These are phyloP conservation scores for Channa argus DNA, from an alignment of 2,113 vertebrate species.

Conservation along the genomic window DNA sequence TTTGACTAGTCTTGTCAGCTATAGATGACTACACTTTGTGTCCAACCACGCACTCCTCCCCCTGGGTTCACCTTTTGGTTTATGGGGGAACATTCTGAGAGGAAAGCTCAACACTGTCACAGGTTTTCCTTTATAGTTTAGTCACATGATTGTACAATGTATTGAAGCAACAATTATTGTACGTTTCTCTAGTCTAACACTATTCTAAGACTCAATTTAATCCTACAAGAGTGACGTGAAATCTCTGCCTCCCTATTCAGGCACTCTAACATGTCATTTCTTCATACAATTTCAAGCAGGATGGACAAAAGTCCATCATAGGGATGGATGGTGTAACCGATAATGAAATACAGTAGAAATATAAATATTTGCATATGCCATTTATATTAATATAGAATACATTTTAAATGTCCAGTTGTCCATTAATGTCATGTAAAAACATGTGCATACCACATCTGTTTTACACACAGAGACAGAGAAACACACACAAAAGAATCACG, in stretches of 20 bases:
- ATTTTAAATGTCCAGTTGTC: slow-evolving; percentile 1
- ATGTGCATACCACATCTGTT: not conserved
- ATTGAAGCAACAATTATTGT: slow-evolving; percentile 9
- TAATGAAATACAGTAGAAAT: slow-evolving; percentile 6
- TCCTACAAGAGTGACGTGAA: not conserved
- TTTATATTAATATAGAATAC: not conserved
- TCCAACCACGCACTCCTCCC: not conserved
- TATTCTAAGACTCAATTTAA: not conserved
- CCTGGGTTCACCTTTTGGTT: not conserved
- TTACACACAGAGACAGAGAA: too few species aligned
- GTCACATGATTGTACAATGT: slow-evolving; percentile 19
- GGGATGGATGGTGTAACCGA: slow-evolving; percentile 17
- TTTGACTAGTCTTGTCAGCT: not conserved
- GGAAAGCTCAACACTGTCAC: not conserved
- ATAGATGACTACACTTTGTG: not conserved
- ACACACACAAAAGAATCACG: not conserved
- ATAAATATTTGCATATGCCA: not conserved
- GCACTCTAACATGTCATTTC: slow-evolving; percentile 12
- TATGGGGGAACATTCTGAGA: slow-evolving; percentile 2
- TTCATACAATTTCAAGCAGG: slow-evolving; percentile 6
- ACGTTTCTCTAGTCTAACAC: not conserved
- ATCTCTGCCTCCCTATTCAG: slow-evolving; percentile 4
- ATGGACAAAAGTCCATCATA: not conserved
- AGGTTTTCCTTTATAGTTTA: not conserved
- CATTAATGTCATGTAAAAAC: not conserved